Percentiles rank a stretch among this genome's conserved stretches.
phyloP scores from a whole-genome alignment of 1,140 invertebrate species.

The Battus philenor region DNA sequence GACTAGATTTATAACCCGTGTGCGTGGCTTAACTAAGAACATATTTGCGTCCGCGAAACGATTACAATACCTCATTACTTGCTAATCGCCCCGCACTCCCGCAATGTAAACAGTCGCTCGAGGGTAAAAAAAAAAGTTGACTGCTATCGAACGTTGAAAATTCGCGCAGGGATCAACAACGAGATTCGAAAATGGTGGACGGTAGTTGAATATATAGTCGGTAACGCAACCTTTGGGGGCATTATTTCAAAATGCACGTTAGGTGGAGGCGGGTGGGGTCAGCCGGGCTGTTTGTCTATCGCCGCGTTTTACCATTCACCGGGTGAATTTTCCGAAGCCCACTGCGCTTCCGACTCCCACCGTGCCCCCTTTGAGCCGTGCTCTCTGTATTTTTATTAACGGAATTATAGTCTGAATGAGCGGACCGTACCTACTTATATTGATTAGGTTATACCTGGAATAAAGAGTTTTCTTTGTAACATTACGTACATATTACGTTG shows the following conservation, averaged over 20 bases:
- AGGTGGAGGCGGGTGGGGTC: conserved; percentile 53
- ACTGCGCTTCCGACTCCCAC: conserved; percentile 51
- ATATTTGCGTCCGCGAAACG: conserved; percentile 19
- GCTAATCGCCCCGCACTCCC: conserved; percentile 1
- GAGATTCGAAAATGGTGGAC: conserved; percentile 15
- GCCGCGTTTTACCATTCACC: conserved; percentile 70
- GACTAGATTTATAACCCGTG: conserved; percentile 72
- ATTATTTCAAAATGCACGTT: conserved; percentile 71
- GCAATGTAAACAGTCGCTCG: neutral
- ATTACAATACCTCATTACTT: conserved; percentile 13
- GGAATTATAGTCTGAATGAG: conserved; percentile 69
- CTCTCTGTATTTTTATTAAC: conserved; percentile 71
- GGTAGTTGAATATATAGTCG: conserved; percentile 41
- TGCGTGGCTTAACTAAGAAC: conserved; percentile 66
- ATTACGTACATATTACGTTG: neutral
- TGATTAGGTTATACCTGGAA: conserved; percentile 45
- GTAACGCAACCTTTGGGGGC: conserved; percentile 47
- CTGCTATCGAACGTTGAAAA: conserved; percentile 8
- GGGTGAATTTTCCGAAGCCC: conserved; percentile 73
- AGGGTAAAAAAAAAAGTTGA: conserved; percentile 6
- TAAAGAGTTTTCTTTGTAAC: conserved; percentile 10
- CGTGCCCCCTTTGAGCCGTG: conserved; percentile 44
- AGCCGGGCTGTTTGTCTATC: conserved; percentile 69
- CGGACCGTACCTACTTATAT: conserved; percentile 57
- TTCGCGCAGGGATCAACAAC: conserved; percentile 7